phyloP scores from a whole-genome alignment of 2,888 invertebrate species.

The Cancer borealis region DNA sequence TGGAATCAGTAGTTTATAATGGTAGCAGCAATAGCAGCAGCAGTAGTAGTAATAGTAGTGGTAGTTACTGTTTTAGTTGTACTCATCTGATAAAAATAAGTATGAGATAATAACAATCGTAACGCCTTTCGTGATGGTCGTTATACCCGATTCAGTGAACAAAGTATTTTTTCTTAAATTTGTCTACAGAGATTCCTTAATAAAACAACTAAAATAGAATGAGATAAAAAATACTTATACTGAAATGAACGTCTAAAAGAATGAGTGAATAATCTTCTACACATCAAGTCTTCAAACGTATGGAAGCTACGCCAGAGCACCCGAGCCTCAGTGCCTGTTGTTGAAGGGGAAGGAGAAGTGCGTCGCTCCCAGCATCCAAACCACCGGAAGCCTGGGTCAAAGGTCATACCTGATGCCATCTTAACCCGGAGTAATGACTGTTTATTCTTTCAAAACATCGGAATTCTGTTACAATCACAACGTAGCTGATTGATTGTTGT shows the following conservation, averaged over 20 bases:
- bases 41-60: neutral
- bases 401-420: conserved; percentile 7
- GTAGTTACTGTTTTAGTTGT: neutral
- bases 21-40: neutral
- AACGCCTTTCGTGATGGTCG: too few relatives aligned
- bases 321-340: neutral
- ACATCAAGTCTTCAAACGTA: neutral
- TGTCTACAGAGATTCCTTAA: too few relatives aligned
- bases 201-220: too few relatives aligned
- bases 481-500: neutral
- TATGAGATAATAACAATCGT: too few relatives aligned
- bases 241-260: too few relatives aligned
- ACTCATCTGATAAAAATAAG: neutral
- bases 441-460: neutral
- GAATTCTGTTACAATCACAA: neutral
- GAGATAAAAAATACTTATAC: too few relatives aligned
- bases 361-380: neutral
- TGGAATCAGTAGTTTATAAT: neutral
- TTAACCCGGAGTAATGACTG: neutral
- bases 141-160: too few relatives aligned
- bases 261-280: too few relatives aligned
- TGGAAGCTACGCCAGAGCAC: neutral
- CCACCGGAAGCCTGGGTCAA: neutral
- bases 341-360: neutral
- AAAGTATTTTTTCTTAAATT: too few relatives aligned